Evolutionary conservation across 2,797 vertebrate species (phyloP).

Genomic region (Sebastiscus albofasciatus): DNA sequence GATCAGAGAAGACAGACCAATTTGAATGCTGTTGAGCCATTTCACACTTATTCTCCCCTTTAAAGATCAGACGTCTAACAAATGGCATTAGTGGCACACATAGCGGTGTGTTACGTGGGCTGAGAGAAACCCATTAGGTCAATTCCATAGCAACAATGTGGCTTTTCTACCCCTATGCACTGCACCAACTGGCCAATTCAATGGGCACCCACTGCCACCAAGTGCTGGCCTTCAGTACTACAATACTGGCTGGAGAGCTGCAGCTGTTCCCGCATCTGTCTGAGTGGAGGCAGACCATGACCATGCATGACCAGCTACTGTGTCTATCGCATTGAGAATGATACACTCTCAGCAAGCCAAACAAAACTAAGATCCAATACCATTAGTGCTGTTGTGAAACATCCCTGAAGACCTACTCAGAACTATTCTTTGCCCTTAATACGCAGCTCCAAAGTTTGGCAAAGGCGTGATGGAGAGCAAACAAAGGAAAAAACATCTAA

Average conservation of each 20-base stretch:
- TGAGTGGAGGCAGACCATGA: constrained; percentile 24
- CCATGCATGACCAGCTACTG: constrained; percentile 34
- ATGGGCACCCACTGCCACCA: constrained; percentile 81
- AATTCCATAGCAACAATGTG: constrained; percentile 80
- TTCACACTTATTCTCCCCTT: constrained; percentile 68
- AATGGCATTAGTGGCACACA: constrained; percentile 75
- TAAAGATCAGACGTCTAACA: constrained; percentile 75
- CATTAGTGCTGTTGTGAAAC: constrained; percentile 38
- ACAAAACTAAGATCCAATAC: constrained; percentile 24
- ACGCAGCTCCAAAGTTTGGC: constrained; percentile 22
- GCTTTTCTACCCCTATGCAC: constrained; percentile 46
- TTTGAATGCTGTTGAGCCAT: constrained; percentile 66
- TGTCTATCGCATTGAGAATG: constrained; percentile 28
- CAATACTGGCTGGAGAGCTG: constrained; percentile 40
- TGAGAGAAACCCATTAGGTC: constrained; percentile 78
- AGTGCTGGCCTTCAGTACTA: constrained; percentile 72
- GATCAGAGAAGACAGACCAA: constrained; percentile 53
- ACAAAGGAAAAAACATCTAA: constrained; percentile 17
- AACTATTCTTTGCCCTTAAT: constrained; percentile 25
- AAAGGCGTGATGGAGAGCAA: constrained; percentile 3
- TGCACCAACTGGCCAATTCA: constrained; percentile 45
- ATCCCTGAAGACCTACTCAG: constrained; percentile 20
- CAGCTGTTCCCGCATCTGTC: constrained; percentile 32
- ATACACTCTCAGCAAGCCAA: constrained; percentile 21
- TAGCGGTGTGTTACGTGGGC: constrained; percentile 47